phyloP scores from a whole-genome alignment of 2,888 invertebrate species.

The Machimus atricapillus region DNA sequence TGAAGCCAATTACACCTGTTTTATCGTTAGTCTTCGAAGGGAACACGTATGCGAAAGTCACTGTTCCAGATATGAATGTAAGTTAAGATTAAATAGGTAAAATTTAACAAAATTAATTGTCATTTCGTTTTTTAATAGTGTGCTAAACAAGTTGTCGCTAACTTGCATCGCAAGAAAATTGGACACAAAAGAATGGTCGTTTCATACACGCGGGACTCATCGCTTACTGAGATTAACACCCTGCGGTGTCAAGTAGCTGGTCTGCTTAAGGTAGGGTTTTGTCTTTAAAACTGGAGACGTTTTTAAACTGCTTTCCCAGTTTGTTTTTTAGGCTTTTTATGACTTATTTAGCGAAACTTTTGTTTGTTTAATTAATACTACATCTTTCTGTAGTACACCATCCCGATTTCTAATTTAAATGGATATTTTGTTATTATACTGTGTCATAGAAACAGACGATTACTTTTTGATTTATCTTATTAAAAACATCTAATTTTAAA shows the following conservation, averaged over 20 bases:
- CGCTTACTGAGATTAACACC: conserved; percentile 69
- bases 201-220: conserved; percentile 69
- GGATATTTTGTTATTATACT: too few relatives aligned
- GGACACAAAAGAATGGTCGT: conserved; percentile 82
- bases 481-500: too few relatives aligned
- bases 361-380: too few relatives aligned
- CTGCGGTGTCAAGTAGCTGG: conserved; percentile 74
- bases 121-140: conserved; percentile 49
- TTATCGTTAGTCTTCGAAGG: conserved; percentile 60
- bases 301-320: too few relatives aligned
- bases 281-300: neutral
- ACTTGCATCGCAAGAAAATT: conserved; percentile 80
- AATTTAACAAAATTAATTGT: neutral
- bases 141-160: conserved; percentile 76
- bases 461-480: too few relatives aligned
- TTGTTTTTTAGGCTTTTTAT: too few relatives aligned
- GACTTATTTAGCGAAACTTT: too few relatives aligned
- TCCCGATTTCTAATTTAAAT: too few relatives aligned
- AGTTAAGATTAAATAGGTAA: conserved; percentile 46
- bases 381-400: too few relatives aligned
- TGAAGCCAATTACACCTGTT: conserved; percentile 62
- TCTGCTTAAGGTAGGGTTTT: conserved; percentile 65
- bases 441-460: too few relatives aligned
- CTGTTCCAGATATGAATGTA: conserved; percentile 61
- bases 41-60: conserved; percentile 60